These are phyloP conservation scores for Agapornis roseicollis DNA, from an alignment of 2,113 vertebrate species.

Conservation along the genomic window DNA sequence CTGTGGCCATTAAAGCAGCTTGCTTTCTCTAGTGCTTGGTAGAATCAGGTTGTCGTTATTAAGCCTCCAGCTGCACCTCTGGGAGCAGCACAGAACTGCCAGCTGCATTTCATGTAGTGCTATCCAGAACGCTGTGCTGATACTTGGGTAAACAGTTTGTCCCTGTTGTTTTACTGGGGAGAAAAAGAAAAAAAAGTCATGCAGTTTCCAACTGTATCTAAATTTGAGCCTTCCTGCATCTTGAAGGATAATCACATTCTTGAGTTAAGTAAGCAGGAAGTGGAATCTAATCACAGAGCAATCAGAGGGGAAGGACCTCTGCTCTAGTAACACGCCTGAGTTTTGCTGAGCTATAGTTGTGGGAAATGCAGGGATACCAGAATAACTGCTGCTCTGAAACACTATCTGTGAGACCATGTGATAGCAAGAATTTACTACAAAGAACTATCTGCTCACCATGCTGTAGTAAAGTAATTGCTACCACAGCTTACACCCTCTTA, in stretches of 20 bases:
- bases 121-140: not conserved
- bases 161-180: not conserved
- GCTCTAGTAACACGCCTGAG: not conserved
- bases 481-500: not conserved
- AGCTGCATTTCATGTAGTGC: not conserved
- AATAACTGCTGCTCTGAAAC: not conserved
- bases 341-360: not conserved
- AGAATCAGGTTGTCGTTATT: not conserved
- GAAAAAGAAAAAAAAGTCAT: not conserved
- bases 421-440: not conserved
- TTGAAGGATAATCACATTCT: conserved; percentile 33
- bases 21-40: not conserved
- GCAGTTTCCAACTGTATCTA: not conserved
- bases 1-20: not conserved
- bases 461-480: not conserved
- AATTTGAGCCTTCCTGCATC: conserved; percentile 48
- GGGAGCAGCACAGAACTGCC: not conserved
- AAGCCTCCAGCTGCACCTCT: not conserved
- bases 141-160: conserved; percentile 33
- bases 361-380: not conserved
- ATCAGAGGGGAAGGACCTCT: not conserved
- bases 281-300: not conserved
- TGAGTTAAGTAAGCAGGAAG: conserved; percentile 18
- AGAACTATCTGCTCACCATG: not conserved
- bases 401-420: not conserved